Evolutionary conservation across 2,113 vertebrate species (phyloP).

Genomic region (Albula goreensis): DNA sequence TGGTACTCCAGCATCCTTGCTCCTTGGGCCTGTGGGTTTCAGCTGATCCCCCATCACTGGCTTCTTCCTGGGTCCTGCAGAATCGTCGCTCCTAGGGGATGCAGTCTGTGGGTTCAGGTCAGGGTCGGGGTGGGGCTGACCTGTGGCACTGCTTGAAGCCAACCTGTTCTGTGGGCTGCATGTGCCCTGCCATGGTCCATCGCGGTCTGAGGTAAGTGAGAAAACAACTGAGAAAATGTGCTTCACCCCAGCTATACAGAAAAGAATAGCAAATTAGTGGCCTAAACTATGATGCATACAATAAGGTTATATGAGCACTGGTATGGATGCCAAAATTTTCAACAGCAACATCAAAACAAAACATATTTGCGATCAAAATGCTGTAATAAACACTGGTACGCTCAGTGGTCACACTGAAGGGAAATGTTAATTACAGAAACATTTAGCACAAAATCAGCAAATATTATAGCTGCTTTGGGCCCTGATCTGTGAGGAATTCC

Average conservation of each 20-base stretch:
- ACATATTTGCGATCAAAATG: too few relatives aligned
- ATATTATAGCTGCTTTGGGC: background rate
- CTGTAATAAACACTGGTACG: too few relatives aligned
- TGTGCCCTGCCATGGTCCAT: conserved; percentile 89
- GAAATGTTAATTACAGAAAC: too few relatives aligned
- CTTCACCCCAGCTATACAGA: background rate
- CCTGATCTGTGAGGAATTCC: background rate
- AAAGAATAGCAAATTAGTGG: background rate
- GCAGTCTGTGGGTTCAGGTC: conserved; percentile 69
- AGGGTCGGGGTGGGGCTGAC: conserved; percentile 73
- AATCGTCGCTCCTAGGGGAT: conserved; percentile 79
- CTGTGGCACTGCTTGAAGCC: conserved; percentile 70
- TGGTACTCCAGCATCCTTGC: conserved; percentile 92
- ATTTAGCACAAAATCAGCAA: too few relatives aligned
- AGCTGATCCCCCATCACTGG: conserved; percentile 89
- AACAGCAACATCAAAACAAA: too few relatives aligned
- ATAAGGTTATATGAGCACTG: too few relatives aligned
- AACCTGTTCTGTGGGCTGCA: conserved; percentile 75
- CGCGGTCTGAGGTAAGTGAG: conserved; percentile 75
- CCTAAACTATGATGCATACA: too few relatives aligned
- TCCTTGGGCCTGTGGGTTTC: conserved; percentile 87
- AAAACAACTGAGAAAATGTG: background rate
- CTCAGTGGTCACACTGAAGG: too few relatives aligned
- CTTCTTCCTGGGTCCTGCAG: conserved; percentile 90
- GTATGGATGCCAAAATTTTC: too few relatives aligned